Evolutionary conservation across 2,797 vertebrate genomes (phyloP).

Genomic region (Anguilla marmorata): DNA sequence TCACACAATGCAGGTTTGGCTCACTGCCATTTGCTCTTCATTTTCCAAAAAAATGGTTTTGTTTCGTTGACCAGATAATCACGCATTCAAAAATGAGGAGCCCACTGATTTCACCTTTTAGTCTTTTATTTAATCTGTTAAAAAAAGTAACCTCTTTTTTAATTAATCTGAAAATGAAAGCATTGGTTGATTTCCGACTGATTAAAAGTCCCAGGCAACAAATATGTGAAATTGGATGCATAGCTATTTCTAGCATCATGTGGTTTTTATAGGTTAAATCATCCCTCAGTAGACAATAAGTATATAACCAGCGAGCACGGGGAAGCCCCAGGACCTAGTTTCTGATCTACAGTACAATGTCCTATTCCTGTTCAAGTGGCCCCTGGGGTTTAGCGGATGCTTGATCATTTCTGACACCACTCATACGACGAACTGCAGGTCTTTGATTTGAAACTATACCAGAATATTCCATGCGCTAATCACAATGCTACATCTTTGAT

Average conservation of each 20-base stretch:
- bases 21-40: background rate
- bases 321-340: background rate
- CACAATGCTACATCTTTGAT: background rate
- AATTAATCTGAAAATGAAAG: background rate
- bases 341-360: conserved; percentile 1
- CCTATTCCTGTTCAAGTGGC: conserved; percentile 2
- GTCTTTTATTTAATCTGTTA: background rate
- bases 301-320: background rate
- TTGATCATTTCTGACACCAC: background rate
- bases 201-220: background rate
- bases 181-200: background rate
- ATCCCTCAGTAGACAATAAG: background rate
- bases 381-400: background rate
- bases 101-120: background rate
- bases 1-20: background rate
- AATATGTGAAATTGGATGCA: background rate
- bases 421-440: background rate
- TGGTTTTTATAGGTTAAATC: background rate
- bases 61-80: background rate
- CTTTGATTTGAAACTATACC: background rate
- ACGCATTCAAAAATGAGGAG: background rate
- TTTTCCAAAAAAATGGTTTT: background rate
- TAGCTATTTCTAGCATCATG: background rate
- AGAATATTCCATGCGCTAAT: background rate
- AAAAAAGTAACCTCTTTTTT: background rate